Conservation (phyloP, 2,113 vertebrate genomes). For the Macrotis lagotis region DNA sequence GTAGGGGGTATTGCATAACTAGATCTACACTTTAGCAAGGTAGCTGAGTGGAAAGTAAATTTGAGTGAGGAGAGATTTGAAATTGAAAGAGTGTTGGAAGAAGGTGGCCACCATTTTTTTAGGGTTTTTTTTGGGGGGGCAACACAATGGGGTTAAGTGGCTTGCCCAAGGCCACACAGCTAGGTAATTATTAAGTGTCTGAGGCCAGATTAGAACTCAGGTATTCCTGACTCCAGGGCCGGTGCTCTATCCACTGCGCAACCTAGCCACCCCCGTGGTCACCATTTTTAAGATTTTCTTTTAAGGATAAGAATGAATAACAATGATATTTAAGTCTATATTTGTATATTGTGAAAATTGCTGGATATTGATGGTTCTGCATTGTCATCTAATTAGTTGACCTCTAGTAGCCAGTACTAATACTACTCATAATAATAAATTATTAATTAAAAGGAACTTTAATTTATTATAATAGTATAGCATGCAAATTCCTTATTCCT, state of each 20-base stretch:
- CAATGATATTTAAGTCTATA: neutral
- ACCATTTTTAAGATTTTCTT: neutral
- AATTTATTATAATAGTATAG: neutral
- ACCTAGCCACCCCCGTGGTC: no score
- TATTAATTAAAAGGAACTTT: neutral
- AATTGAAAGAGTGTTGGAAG: neutral
- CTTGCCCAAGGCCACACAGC: no score
- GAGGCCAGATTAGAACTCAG: no score
- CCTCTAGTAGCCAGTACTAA: neutral
- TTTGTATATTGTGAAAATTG: neutral
- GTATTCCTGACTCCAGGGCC: no score
- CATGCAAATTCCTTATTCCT: neutral
- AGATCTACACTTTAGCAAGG: neutral
- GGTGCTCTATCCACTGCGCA: no score
- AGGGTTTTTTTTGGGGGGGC: no score
- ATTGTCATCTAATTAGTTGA: neutral
- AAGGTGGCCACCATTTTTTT: neutral
- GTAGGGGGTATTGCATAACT: neutral
- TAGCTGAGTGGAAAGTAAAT: neutral
- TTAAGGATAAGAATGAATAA: slow-evolving; percentile 12
- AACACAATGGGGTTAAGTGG: no score
- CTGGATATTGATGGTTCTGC: neutral
- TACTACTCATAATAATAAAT: neutral
- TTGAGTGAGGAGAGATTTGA: neutral
- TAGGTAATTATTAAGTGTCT: no score